Evolutionary conservation across 2,797 vertebrate genomes (phyloP).

Genomic region (Argentina silus): DNA sequence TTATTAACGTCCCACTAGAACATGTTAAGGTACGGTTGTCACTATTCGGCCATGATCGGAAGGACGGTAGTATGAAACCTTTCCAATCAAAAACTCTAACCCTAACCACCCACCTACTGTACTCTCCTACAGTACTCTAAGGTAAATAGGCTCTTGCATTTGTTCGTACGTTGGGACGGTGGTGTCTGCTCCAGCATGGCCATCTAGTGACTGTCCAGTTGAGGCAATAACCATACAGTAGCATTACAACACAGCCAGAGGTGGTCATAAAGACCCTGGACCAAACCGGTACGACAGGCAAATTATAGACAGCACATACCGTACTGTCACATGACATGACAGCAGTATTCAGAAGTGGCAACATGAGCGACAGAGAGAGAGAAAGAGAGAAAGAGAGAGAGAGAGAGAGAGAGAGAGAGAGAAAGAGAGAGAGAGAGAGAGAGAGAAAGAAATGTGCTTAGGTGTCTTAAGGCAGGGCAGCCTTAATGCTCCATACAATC

Average conservation of each 20-base stretch:
- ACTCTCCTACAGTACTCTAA: too few relatives aligned
- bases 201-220: too few relatives aligned
- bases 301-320: not conserved
- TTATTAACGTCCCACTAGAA: constrained; percentile 31
- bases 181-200: too few relatives aligned
- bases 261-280: not conserved
- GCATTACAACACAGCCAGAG: not conserved
- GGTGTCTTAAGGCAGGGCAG: not conserved
- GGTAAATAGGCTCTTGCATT: too few relatives aligned
- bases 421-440: not conserved
- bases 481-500: not conserved
- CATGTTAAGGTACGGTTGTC: not conserved
- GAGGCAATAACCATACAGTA: not conserved
- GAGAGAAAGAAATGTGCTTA: not conserved
- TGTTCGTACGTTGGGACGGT: too few relatives aligned
- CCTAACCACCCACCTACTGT: too few relatives aligned
- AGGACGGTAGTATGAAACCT: too few relatives aligned
- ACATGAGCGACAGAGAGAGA: not conserved
- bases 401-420: not conserved
- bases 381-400: not conserved
- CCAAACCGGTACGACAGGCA: not conserved
- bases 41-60: too few relatives aligned
- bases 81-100: too few relatives aligned
- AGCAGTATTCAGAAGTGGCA: not conserved
- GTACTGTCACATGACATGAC: not conserved